phyloP scores from a whole-genome alignment of 1,140 invertebrate species.

The Aphaenogaster ashmeadi region DNA sequence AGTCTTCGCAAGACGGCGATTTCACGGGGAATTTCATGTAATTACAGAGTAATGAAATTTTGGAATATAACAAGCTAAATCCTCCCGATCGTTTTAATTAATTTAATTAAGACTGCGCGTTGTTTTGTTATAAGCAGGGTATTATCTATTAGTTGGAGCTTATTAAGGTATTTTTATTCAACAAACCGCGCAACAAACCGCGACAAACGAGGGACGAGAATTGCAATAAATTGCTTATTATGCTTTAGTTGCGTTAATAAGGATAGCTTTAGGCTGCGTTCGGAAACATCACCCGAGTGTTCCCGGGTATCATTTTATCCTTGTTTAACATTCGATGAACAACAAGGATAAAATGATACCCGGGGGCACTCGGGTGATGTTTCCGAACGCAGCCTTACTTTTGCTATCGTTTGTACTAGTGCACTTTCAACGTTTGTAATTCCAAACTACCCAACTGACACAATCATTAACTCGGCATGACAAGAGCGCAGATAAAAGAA shows the following conservation, averaged over 20 bases:
- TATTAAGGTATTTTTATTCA: background rate
- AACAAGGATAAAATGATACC: too few relatives aligned
- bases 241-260: background rate
- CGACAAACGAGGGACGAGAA: background rate
- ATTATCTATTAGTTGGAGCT: background rate
- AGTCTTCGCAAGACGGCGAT: background rate
- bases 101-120: slow-evolving; percentile 4
- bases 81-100: slow-evolving; percentile 1
- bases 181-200: background rate
- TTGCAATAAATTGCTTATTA: slow-evolving; percentile 3
- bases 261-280: background rate
- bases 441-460: background rate
- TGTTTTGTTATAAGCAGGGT: background rate
- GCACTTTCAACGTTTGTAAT: background rate
- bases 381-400: too few relatives aligned
- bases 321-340: too few relatives aligned
- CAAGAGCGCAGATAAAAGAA: background rate
- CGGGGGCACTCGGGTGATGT: too few relatives aligned
- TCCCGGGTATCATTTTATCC: too few relatives aligned
- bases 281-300: too few relatives aligned
- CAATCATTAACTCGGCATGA: background rate
- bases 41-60: background rate
- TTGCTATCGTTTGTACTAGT: background rate
- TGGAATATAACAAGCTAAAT: background rate
- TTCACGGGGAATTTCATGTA: slow-evolving; percentile 2